These are phyloP conservation scores for Urocolius indicus DNA, from an alignment of 2,113 vertebrate genomes.

Conservation along the genomic window DNA sequence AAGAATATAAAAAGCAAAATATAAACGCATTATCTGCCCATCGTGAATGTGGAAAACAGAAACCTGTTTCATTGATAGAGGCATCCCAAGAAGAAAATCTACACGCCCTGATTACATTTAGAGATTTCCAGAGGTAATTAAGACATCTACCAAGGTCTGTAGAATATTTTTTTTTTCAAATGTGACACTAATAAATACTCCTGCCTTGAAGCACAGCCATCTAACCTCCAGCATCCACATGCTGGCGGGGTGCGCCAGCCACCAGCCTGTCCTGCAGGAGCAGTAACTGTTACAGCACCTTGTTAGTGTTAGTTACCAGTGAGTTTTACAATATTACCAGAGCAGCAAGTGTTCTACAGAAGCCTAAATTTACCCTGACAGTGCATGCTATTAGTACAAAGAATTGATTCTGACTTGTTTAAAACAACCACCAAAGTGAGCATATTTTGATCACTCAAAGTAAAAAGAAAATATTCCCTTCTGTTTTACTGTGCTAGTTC, in stretches of 20 bases:
- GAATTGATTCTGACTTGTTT: neutral
- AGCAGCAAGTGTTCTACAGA: neutral
- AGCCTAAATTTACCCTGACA: neutral
- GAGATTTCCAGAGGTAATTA: neutral
- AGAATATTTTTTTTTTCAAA: neutral
- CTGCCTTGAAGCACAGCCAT: neutral
- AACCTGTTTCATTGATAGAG: neutral
- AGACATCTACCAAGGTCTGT: neutral
- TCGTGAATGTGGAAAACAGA: neutral
- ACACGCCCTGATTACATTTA: neutral
- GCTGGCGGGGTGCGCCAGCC: neutral
- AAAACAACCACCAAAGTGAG: neutral
- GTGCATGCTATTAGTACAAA: neutral
- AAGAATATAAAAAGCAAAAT: neutral
- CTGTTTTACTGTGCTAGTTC: constrained; percentile 1
- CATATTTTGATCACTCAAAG: neutral
- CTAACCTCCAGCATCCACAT: neutral
- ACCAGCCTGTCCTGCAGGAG: neutral
- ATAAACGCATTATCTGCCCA: fast-evolving
- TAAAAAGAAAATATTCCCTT: constrained; percentile 10
- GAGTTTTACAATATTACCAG: neutral
- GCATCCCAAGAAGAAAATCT: neutral
- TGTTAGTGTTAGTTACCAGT: neutral
- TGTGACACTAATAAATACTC: neutral
- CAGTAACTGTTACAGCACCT: neutral